Evolutionary conservation across 2,888 invertebrate genomes (phyloP).

Genomic region (Panopea generosa): DNA sequence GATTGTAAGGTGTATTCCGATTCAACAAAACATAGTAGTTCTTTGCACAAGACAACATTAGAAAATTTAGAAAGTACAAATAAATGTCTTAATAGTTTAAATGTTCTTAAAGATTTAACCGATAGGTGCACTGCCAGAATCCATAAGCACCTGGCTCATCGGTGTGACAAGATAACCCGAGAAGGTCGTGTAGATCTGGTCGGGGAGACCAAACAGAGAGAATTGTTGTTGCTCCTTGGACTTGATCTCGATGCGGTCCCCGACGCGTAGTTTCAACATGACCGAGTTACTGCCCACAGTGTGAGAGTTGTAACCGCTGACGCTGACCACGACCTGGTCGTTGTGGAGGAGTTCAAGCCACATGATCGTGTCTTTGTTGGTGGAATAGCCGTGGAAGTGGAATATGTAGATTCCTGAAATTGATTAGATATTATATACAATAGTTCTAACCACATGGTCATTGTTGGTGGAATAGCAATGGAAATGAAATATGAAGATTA

Average conservation of each 20-base stretch:
- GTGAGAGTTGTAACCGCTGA: constrained; percentile 64
- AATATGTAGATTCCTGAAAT: constrained; percentile 56
- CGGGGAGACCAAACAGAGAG: constrained; percentile 63
- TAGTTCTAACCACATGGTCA: too few species aligned
- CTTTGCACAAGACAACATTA: too few species aligned
- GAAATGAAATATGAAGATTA: too few species aligned
- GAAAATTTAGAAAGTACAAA: too few species aligned
- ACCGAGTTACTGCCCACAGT: constrained; percentile 68
- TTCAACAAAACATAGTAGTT: too few species aligned
- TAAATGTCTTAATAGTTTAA: too few species aligned
- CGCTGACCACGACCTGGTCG: constrained; percentile 36
- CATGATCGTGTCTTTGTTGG: constrained; percentile 58
- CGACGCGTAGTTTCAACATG: constrained; percentile 50
- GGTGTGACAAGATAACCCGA: constrained; percentile 52
- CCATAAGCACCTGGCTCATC: constrained; percentile 18
- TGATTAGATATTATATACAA: too few species aligned
- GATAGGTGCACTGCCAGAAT: neutral
- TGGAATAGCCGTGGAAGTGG: constrained; percentile 58
- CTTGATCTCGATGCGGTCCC: constrained; percentile 55
- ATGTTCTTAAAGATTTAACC: too few species aligned
- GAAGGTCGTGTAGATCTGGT: constrained; percentile 68
- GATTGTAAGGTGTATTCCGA: too few species aligned
- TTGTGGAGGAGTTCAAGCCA: constrained; percentile 61
- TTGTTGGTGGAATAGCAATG: too few species aligned
- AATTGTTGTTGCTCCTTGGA: constrained; percentile 60